Evolutionary conservation across 2,888 invertebrate species (phyloP).

Genomic region (Helleia helle): DNA sequence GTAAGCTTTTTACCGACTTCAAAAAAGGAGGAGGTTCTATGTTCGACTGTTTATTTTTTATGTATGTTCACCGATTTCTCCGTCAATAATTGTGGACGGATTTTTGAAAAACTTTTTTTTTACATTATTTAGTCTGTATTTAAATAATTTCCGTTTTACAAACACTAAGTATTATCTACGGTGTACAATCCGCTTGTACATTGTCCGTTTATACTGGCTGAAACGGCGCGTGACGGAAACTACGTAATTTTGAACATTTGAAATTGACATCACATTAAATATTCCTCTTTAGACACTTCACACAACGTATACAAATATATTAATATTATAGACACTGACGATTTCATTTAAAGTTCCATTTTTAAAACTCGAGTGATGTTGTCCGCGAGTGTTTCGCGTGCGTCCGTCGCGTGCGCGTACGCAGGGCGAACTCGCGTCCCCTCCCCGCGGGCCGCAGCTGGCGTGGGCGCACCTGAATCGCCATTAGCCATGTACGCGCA

Average conservation of each 20-base stretch:
- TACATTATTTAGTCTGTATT: too few species aligned
- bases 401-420: slow-evolving; percentile 51
- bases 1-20: too few species aligned
- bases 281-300: neutral
- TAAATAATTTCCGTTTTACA: too few species aligned
- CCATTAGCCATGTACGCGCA: slow-evolving; percentile 56
- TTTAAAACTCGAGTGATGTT: too few species aligned
- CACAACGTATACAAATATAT: neutral
- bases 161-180: too few species aligned
- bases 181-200: too few species aligned
- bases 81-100: too few species aligned
- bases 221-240: slow-evolving; percentile 4
- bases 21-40: too few species aligned
- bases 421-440: slow-evolving; percentile 56
- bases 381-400: too few species aligned
- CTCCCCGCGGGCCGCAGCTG: slow-evolving; percentile 3
- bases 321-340: neutral
- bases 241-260: neutral
- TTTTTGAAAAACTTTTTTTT: too few species aligned
- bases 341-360: slow-evolving; percentile 13
- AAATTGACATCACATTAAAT: neutral
- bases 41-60: too few species aligned
- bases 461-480: slow-evolving; percentile 56
- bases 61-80: too few species aligned
- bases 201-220: neutral